These are phyloP conservation scores for Amniataba percoides DNA, from an alignment of 2,797 vertebrate genomes.

Conservation along the genomic window DNA sequence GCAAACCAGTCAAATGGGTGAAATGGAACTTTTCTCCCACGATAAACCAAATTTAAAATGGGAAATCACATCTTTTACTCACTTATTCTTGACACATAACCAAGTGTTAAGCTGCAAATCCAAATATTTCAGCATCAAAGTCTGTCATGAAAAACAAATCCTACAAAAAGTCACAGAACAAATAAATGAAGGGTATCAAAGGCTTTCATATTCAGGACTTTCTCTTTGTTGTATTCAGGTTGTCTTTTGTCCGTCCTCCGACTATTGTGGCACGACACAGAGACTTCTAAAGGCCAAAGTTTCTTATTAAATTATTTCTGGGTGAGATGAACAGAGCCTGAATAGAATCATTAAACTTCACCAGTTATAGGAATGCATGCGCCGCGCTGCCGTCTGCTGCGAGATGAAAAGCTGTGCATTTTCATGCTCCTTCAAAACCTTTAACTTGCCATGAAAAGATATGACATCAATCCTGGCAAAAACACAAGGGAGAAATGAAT, in stretches of 20 bases:
- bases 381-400: conserved; percentile 82
- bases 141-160: conserved; percentile 75
- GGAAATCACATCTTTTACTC: background rate
- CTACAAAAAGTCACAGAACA: conserved; percentile 78
- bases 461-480: conserved; percentile 95
- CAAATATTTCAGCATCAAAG: conserved; percentile 75
- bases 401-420: conserved; percentile 90
- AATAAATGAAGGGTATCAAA: conserved; percentile 81
- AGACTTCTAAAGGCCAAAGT: conserved; percentile 83
- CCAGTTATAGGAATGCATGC: conserved; percentile 86
- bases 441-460: conserved; percentile 99
- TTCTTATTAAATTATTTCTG: conserved; percentile 95
- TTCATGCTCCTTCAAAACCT: conserved; percentile 90
- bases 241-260: conserved; percentile 83
- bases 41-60: background rate
- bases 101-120: conserved; percentile 42
- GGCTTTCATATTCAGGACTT: conserved; percentile 81
- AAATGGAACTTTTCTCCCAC: background rate
- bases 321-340: conserved; percentile 88
- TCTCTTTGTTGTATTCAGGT: conserved; percentile 83
- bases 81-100: conserved; percentile 19
- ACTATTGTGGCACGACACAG: conserved; percentile 85
- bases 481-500: conserved; percentile 96
- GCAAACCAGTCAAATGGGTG: background rate
- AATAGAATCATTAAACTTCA: conserved; percentile 93